Base-by-base conservation (phyloP, 2,113 vertebrate genomes). In the Monopterus albus region DNA sequence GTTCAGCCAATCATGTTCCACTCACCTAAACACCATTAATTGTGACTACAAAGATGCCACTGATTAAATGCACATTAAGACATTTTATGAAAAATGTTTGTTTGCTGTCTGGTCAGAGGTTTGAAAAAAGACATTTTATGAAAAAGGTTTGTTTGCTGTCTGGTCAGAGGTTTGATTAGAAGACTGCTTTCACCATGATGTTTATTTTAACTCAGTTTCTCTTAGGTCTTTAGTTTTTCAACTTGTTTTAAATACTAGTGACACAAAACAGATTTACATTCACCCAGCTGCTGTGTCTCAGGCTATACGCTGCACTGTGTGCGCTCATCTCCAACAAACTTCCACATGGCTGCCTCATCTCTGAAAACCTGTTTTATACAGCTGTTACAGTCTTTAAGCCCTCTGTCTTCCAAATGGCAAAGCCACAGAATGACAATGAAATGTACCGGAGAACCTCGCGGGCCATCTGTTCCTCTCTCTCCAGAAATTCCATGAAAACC, bases 401-500 rank as follows among this genome's bases (percentile, higher is more conserved):
- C 18, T 60, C n/a, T 20, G 20, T 65, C 45, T 43, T 80, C 15
- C 1, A 45, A 42, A 56, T 23, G 17, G 57, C 14, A 50, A 33
- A 36, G 14, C n/a, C 7, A 38, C 21, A 28, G 38, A 60, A 17
- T 10, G 2, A 51, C 11, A 62, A 36, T 3, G 14, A 64, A 49
- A 23, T 94, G 68, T 91, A 97, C 96, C 58, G 14, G 62, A 0
- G 90, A 79, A 80, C 96, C 96, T 53, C 92, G 75, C 14, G 81
- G 60, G 42, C 96, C 95, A 0, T 88, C 14, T 0, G 85, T 71
- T 53, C 95, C 95, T 10, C 43, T 80, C n/a, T 84, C 79, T 10
- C 95, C 95, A 13, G 79, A 61, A 43, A 90, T 72, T 25, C 95
- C 95, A 0, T 75, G 66, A 69, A 91, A 88, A 36, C 96, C 96